Percentiles rank a stretch among this genome's conserved stretches.
Evolutionary conservation across 2,888 invertebrate genomes (phyloP).

Genomic region (Scaeva pyrastri): DNA sequence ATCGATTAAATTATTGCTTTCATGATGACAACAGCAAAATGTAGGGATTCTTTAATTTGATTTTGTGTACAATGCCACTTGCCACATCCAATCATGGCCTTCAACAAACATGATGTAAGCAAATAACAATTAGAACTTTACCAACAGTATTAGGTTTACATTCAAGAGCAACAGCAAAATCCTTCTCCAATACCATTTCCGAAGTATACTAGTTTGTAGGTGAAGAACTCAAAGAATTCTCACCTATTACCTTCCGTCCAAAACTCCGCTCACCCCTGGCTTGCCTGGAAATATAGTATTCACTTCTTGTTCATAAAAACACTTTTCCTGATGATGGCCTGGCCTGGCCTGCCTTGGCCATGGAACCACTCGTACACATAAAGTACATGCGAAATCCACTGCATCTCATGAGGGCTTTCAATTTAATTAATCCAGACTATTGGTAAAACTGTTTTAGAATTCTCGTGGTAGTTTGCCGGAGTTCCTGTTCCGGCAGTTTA

Average conservation of each 20-base stretch:
- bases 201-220: neutral
- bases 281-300: too few species aligned
- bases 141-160: neutral
- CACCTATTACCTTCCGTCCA: neutral
- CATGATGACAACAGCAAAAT: neutral
- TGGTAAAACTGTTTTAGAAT: constrained; percentile 56
- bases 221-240: constrained; percentile 33
- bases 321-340: constrained; percentile 7
- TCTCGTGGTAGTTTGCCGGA: constrained; percentile 34
- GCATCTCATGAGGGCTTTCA: constrained; percentile 60
- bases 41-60: constrained; percentile 10
- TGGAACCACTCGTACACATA: neutral
- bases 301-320: neutral
- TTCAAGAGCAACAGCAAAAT: neutral
- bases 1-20: too few species aligned
- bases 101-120: constrained; percentile 24
- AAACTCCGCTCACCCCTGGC: neutral
- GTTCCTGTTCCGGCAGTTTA: constrained; percentile 62
- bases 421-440: constrained; percentile 72
- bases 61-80: neutral
- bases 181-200: neutral
- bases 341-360: too few species aligned
- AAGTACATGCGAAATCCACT: constrained; percentile 40
- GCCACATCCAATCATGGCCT: constrained; percentile 26
- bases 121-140: constrained; percentile 44